A percentile compares a stretch with the other conserved stretches of the same genome.
phyloP scores from a whole-genome alignment of 2,113 vertebrate species.

The Tinamus guttatus region DNA sequence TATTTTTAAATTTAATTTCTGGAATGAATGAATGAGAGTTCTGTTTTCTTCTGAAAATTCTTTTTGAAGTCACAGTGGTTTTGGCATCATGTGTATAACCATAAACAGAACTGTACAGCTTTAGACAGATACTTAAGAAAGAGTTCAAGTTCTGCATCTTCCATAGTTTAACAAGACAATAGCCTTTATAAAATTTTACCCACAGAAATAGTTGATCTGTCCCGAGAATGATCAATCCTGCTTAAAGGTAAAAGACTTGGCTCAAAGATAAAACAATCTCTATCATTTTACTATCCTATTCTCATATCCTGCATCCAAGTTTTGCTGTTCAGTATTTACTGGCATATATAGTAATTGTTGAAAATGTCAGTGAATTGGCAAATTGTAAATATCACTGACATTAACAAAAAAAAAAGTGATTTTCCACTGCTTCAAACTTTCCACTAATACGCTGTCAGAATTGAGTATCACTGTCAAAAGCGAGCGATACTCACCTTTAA shows the following conservation, averaged over 20 bases:
- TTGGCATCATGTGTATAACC: conserved; percentile 61
- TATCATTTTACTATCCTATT: background rate
- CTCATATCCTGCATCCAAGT: background rate
- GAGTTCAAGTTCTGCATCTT: conserved; percentile 60
- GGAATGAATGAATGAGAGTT: conserved; percentile 67
- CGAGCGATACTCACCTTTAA: conserved; percentile 3
- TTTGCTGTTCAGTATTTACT: conserved; percentile 29
- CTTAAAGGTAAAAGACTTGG: conserved; percentile 43
- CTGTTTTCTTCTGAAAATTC: conserved; percentile 65
- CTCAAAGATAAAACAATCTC: conserved; percentile 9
- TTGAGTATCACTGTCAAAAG: conserved; percentile 8
- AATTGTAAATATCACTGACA: conserved; percentile 52
- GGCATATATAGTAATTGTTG: conserved; percentile 6
- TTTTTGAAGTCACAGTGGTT: conserved; percentile 68
- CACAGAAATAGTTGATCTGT: conserved; percentile 44
- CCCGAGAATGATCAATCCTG: background rate
- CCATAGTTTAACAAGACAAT: conserved; percentile 65
- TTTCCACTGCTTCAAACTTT: conserved; percentile 73
- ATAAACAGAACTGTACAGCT: conserved; percentile 68
- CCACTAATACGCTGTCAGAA: conserved; percentile 44
- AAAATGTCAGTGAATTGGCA: conserved; percentile 67
- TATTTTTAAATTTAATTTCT: conserved; percentile 70
- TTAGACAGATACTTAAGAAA: conserved; percentile 50
- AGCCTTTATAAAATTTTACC: conserved; percentile 45
- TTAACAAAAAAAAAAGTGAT: conserved; percentile 26